phyloP scores from a whole-genome alignment of 2,797 vertebrate genomes.

The Taeniopygia guttata region DNA sequence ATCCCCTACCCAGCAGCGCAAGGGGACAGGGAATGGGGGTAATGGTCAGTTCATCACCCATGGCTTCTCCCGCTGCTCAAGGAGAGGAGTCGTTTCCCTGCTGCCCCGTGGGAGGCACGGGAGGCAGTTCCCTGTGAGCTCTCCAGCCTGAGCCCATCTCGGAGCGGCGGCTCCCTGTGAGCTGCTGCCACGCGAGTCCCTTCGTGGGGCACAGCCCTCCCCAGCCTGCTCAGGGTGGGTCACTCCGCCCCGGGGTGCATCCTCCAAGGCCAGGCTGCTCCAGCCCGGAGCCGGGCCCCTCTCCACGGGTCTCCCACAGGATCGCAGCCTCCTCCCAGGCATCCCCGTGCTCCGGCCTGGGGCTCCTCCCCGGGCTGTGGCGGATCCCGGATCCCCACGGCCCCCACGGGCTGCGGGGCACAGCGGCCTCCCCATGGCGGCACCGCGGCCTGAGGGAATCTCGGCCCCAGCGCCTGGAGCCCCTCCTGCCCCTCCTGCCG shows the following conservation, averaged over 20 bases:
- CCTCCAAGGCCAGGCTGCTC: no score
- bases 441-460: neutral
- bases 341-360: no score
- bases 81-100: neutral
- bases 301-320: neutral
- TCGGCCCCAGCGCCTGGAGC: neutral
- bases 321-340: neutral
- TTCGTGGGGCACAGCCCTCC: neutral
- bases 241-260: no score
- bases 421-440: no score
- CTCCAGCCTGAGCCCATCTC: neutral
- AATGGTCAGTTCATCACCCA: accelerated
- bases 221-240: neutral
- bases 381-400: neutral
- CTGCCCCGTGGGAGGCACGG: neutral
- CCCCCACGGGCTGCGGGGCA: no score
- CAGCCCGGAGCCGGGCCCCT: neutral
- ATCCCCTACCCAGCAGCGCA: neutral
- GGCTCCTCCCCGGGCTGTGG: no score
- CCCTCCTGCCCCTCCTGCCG: no score
- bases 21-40: neutral
- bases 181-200: accelerated
- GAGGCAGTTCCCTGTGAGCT: neutral
- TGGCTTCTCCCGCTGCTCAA: neutral
- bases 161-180: accelerated